Percentiles rank a stretch among this genome's conserved stretches.
Evolutionary conservation across 2,888 invertebrate genomes (phyloP).

Genomic region (Cantharis rustica): DNA sequence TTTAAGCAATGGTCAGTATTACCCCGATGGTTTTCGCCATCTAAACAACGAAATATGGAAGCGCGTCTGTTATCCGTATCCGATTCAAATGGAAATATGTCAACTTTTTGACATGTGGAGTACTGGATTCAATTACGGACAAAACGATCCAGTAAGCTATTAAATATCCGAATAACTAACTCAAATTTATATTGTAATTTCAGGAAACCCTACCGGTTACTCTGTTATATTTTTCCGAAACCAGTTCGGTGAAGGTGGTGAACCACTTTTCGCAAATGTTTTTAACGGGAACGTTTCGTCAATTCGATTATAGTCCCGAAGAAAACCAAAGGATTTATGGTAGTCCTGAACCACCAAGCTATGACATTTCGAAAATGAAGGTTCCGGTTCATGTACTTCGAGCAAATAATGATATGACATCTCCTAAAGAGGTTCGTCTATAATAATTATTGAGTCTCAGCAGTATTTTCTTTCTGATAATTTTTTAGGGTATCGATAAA

Average conservation of each 20-base stretch:
- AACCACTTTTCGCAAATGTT: conserved; percentile 47
- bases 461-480: no score
- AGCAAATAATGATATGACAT: conserved; percentile 67
- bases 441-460: background rate
- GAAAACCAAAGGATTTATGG: conserved; percentile 60
- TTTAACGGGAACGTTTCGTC: conserved; percentile 56
- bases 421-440: conserved; percentile 58
- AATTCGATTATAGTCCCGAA: conserved; percentile 62
- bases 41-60: background rate
- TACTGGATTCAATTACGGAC: conserved; percentile 28
- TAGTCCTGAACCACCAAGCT: conserved; percentile 60
- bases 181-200: background rate
- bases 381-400: conserved; percentile 66
- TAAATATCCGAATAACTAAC: background rate
- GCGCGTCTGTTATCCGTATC: conserved; percentile 13
- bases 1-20: background rate
- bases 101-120: conserved; percentile 27
- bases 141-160: conserved; percentile 33
- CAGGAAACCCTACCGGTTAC: conserved; percentile 52
- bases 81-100: conserved; percentile 31
- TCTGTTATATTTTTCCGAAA: conserved; percentile 50
- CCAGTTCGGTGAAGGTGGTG: conserved; percentile 49
- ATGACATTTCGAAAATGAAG: conserved; percentile 63
- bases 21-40: background rate
- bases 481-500: background rate